Evolutionary conservation across 2,888 invertebrate genomes (phyloP).

Genomic region (Coelogynopora nodosa): DNA sequence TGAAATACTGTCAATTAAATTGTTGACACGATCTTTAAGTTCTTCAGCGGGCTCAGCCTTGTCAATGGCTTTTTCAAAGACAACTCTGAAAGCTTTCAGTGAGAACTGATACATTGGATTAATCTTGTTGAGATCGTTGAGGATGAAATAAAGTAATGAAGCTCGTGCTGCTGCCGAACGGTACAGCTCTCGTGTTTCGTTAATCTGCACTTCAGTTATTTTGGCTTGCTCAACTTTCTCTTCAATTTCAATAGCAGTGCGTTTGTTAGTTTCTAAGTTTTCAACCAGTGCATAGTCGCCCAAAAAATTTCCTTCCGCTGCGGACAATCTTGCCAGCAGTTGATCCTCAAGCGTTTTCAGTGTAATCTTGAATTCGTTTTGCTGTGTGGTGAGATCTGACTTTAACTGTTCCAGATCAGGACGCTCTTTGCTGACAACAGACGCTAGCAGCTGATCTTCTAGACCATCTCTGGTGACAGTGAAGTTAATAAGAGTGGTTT

Average conservation of each 20-base stretch:
- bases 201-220: constrained; percentile 83
- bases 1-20: constrained; percentile 87
- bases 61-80: constrained; percentile 90
- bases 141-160: constrained; percentile 85
- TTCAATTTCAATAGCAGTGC: constrained; percentile 90
- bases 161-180: constrained; percentile 85
- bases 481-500: constrained; percentile 91
- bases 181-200: constrained; percentile 85
- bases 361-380: constrained; percentile 93
- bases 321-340: constrained; percentile 79
- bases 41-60: constrained; percentile 77
- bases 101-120: constrained; percentile 96
- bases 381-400: constrained; percentile 88
- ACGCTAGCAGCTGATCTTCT: constrained; percentile 88
- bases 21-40: constrained; percentile 74
- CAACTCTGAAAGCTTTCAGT: constrained; percentile 89
- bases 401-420: constrained; percentile 91
- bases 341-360: constrained; percentile 87
- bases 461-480: constrained; percentile 91
- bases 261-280: constrained; percentile 89
- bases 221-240: constrained; percentile 83
- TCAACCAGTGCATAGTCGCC: constrained; percentile 91
- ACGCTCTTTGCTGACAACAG: constrained; percentile 91
- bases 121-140: constrained; percentile 89
- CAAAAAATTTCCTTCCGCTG: constrained; percentile 85